phyloP scores from a whole-genome alignment of 2,888 invertebrate species.

The Tupiocoris notatus region DNA sequence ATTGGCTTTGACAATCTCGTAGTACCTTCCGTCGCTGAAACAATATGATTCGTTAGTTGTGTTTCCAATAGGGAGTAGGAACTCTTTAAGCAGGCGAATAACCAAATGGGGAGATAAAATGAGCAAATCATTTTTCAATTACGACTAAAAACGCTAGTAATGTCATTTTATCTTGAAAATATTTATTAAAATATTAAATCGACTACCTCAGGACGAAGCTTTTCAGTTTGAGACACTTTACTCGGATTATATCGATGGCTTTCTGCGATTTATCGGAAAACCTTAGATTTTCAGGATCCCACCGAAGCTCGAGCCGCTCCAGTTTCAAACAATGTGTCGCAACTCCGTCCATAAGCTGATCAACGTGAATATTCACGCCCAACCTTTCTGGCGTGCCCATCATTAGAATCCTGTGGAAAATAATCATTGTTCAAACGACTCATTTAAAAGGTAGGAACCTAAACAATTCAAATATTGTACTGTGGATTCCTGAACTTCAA shows the following conservation, averaged over 20 bases:
- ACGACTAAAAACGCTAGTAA: neutral
- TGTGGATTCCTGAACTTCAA: too few species aligned
- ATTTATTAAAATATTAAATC: neutral
- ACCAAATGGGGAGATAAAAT: too few species aligned
- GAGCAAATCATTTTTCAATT: too few species aligned
- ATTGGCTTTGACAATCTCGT: slow-evolving; percentile 98
- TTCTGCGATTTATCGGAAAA: slow-evolving; percentile 99
- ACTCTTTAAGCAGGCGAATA: too few species aligned
- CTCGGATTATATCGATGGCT: slow-evolving; percentile 94
- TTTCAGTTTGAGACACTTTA: slow-evolving; percentile 88
- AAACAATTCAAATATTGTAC: too few species aligned
- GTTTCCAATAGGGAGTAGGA: too few species aligned
- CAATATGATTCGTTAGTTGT: too few species aligned
- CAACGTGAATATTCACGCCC: slow-evolving; percentile 94
- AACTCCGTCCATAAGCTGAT: slow-evolving; percentile 96
- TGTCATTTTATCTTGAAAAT: neutral
- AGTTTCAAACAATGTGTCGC: slow-evolving; percentile 86
- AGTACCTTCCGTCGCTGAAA: slow-evolving; percentile 90
- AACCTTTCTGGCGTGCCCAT: slow-evolving; percentile 97
- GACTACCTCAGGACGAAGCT: slow-evolving; percentile 90
- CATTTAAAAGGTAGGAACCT: too few species aligned
- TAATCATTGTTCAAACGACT: too few species aligned
- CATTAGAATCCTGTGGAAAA: slow-evolving; percentile 90
- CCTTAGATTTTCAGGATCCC: slow-evolving; percentile 98
- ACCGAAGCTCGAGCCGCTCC: slow-evolving; percentile 89